Conservation (phyloP, 2,797 vertebrate species). For the Gastrophryne carolinensis region DNA sequence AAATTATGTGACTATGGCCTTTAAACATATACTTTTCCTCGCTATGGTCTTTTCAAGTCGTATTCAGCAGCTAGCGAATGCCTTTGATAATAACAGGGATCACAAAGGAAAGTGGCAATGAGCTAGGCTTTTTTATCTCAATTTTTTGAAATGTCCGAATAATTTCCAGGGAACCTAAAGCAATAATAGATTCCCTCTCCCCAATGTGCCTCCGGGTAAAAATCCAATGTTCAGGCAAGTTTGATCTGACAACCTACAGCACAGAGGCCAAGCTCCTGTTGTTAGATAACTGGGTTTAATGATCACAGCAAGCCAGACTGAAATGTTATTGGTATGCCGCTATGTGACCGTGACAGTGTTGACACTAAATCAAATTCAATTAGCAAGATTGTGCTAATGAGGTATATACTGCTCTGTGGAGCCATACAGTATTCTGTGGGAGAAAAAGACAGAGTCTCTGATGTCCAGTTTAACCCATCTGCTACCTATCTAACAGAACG, state of each 20-base stretch:
- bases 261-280: constrained; percentile 61
- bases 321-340: constrained; percentile 64
- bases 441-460: constrained; percentile 43
- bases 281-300: constrained; percentile 65
- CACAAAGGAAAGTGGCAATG: constrained; percentile 31
- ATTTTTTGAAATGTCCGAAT: constrained; percentile 46
- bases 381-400: constrained; percentile 71
- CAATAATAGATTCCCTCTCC: constrained; percentile 47
- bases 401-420: constrained; percentile 60
- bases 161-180: constrained; percentile 47
- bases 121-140: constrained; percentile 18
- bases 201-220: constrained; percentile 51
- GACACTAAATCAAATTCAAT: constrained; percentile 77
- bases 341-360: constrained; percentile 63
- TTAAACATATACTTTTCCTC: background rate
- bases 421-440: constrained; percentile 60
- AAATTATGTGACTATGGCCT: background rate
- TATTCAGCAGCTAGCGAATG: constrained; percentile 2
- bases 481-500: background rate
- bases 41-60: background rate
- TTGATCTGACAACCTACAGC: constrained; percentile 60
- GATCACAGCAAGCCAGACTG: constrained; percentile 61
- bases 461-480: constrained; percentile 44
- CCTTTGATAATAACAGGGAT: constrained; percentile 27
- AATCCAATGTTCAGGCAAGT: constrained; percentile 51